A percentile compares a stretch with the other conserved stretches of the same genome.
Conservation (phyloP, 2,888 invertebrate genomes). For the Ennomos quercinarius region DNA sequence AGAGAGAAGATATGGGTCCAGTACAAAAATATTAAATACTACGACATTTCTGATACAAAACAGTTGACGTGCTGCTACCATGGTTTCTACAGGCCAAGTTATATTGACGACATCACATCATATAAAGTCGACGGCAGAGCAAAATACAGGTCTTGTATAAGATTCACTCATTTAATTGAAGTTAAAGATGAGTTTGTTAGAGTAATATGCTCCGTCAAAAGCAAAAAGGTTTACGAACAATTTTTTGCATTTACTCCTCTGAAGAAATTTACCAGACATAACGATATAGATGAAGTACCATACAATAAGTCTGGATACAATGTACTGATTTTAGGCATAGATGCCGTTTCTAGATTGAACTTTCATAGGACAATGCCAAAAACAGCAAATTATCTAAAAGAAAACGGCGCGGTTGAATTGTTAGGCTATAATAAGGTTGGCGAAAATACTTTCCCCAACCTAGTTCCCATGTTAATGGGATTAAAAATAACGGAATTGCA, state of each 20-base stretch:
- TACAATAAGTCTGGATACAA: conserved; percentile 76
- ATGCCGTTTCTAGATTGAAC: conserved; percentile 94
- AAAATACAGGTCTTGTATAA: conserved; percentile 69
- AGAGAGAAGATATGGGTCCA: conserved; percentile 81
- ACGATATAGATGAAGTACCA: conserved; percentile 17
- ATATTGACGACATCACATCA: conserved; percentile 33
- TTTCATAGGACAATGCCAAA: conserved; percentile 93
- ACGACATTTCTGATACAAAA: conserved; percentile 70
- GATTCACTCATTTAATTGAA: conserved; percentile 65
- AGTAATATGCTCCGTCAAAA: conserved; percentile 82
- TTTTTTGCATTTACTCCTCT: conserved; percentile 87
- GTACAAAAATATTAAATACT: conserved; percentile 67
- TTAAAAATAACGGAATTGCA: conserved; percentile 87
- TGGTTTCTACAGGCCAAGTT: conserved; percentile 58
- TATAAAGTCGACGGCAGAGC: conserved; percentile 62
- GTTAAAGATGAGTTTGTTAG: conserved; percentile 87
- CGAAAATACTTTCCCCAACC: conserved; percentile 97
- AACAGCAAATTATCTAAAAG: conserved; percentile 87
- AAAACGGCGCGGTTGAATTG: conserved; percentile 90
- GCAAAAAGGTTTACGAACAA: conserved; percentile 84
- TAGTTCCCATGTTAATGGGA: conserved; percentile 93
- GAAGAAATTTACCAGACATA: conserved; percentile 45
- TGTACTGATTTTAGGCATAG: conserved; percentile 92
- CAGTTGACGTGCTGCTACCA: conserved; percentile 85
- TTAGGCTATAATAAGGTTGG: conserved; percentile 96